phyloP scores from a whole-genome alignment of 2,888 invertebrate species.

The Achlya flavicornis region DNA sequence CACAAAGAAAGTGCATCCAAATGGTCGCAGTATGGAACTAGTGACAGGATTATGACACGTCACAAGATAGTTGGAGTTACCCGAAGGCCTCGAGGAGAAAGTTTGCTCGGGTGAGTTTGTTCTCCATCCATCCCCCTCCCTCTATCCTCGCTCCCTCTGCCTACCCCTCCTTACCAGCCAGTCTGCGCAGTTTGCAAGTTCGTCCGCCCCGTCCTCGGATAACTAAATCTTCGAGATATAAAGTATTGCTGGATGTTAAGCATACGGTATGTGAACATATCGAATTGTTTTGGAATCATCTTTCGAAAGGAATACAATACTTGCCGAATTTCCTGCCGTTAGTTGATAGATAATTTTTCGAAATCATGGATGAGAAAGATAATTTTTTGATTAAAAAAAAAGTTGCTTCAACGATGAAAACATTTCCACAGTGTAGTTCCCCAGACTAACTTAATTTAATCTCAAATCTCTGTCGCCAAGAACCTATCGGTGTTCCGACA shows the following conservation, averaged over 20 bases:
- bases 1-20: conserved; percentile 17
- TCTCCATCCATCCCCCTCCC: conserved; percentile 30
- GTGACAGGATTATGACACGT: conserved; percentile 64
- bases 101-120: conserved; percentile 59
- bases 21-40: conserved; percentile 38
- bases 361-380: not conserved
- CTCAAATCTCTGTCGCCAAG: too few species aligned
- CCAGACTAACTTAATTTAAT: not conserved
- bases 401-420: too few species aligned
- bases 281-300: not conserved
- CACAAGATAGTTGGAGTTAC: conserved; percentile 49
- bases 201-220: conserved; percentile 39
- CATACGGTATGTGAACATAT: not conserved
- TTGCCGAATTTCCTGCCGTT: not conserved
- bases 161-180: conserved; percentile 28
- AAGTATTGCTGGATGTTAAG: conserved; percentile 38
- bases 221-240: conserved; percentile 50
- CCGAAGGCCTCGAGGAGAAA: conserved; percentile 63
- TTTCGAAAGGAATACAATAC: too few species aligned
- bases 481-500: too few species aligned
- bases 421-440: not conserved
- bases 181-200: conserved; percentile 65
- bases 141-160: conserved; percentile 19
- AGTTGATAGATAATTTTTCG: too few species aligned
- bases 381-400: too few species aligned